Base-by-base conservation (phyloP, 2,797 vertebrate genomes). In the Enteromius unitaeniatus region DNA sequence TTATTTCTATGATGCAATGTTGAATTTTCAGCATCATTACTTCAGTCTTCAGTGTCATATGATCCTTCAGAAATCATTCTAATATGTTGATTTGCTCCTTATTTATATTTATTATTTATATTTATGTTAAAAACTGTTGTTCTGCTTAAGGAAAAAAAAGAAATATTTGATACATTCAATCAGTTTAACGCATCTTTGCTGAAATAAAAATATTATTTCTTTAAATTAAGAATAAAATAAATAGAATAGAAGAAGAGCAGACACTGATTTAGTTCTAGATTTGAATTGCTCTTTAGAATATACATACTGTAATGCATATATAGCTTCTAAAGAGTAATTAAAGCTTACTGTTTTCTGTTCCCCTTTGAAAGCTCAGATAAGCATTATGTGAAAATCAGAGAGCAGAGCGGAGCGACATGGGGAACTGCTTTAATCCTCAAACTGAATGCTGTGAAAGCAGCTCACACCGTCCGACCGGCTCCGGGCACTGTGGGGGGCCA, bases 401-500 rank as follows among this genome's bases (percentile, higher is more conserved):
- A 31, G 62, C 72, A 40, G 58, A 72, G 62, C 34, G 58, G 82
- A 55, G 67, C 3, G 11, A 26, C 23, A 45, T 31, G 64, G 51
- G 65, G 60, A 69, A 78, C 40, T 55, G 76, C 15, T 31, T 51
- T 86, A 86, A 88, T 82, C 69, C 82, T 70, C 6, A 28, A 78
- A 79, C 34, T 68, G 70, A 82, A 81, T 79, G 73, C 81, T 68
- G 53, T 62, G 53, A 69, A 68, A 45, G 67, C 34, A 8, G 47
- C 58, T 49, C 40, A 62, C 5, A 49, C 79, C 53, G 58, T 45
- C 47, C 7, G 47, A 58, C 53, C 21, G 64, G 74, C 79, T 49
- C 23, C 11, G 49, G 42, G 49, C 55, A 60, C n/a, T 6, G 40
- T n/a, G 13, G 67, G 51, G n/a, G 37, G 9, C 5, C n/a, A 45